Percentiles rank a stretch among this genome's conserved stretches.
These are phyloP conservation scores for Brachypalpus laphriformis DNA, from an alignment of 2,888 invertebrate species.

Conservation along the genomic window DNA sequence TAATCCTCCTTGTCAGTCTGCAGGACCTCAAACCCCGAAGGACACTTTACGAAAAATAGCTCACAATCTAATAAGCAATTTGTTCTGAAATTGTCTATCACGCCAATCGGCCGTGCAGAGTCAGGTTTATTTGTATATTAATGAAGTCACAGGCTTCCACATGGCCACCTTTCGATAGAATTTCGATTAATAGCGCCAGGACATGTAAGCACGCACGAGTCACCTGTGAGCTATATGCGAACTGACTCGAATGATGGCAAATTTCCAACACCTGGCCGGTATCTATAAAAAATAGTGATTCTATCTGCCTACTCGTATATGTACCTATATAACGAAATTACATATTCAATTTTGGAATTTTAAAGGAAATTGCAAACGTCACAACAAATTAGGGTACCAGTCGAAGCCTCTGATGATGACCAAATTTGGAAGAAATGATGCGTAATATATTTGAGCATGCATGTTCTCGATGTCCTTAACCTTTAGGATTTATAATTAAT, in stretches of 20 bases:
- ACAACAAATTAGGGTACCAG: neutral
- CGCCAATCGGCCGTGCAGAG: neutral
- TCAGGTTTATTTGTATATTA: constrained; percentile 7
- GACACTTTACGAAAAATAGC: neutral
- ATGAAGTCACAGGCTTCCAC: constrained; percentile 25
- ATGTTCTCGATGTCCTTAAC: constrained; percentile 12
- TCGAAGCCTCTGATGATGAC: neutral
- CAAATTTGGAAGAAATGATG: neutral
- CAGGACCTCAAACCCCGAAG: neutral
- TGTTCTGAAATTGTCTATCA: neutral
- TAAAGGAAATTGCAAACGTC: constrained; percentile 25
- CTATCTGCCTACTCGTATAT: too few relatives aligned
- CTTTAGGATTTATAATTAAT: neutral
- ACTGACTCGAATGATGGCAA: neutral
- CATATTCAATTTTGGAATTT: constrained; percentile 10
- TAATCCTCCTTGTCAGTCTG: neutral
- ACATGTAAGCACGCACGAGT: constrained; percentile 9
- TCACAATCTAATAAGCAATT: neutral
- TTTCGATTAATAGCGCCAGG: constrained; percentile 27
- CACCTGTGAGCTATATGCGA: neutral
- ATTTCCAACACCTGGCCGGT: neutral
- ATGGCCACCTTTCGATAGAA: constrained; percentile 3
- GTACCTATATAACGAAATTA: constrained; percentile 1
- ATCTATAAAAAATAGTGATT: neutral
- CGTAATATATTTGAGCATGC: neutral